A percentile compares a stretch with the other conserved stretches of the same genome.
These are phyloP conservation scores for Hemibagrus guttatus DNA, from an alignment of 2,797 vertebrate genomes.

Conservation along the genomic window DNA sequence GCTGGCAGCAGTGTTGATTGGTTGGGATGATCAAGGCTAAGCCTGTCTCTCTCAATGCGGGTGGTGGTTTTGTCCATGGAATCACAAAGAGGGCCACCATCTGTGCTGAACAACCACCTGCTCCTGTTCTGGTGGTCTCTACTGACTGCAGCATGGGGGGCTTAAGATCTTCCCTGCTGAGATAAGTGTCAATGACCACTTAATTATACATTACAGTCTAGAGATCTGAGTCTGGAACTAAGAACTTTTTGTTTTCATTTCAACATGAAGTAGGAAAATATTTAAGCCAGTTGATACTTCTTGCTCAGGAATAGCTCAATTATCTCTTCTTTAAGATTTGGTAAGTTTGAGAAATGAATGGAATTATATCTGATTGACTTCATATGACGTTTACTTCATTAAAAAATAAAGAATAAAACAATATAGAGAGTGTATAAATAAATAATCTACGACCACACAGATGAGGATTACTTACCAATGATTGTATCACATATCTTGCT, in stretches of 20 bases:
- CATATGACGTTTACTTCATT: neutral
- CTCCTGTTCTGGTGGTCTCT: conserved; percentile 39
- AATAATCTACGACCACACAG: neutral
- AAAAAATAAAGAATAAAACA: neutral
- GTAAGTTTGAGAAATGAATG: neutral
- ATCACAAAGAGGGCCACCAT: conserved; percentile 52
- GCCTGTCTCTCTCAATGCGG: conserved; percentile 47
- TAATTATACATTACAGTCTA: neutral
- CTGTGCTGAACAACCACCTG: conserved; percentile 54
- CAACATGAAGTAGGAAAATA: neutral
- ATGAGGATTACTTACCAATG: neutral
- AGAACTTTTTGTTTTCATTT: neutral
- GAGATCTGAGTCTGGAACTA: neutral
- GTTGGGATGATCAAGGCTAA: conserved; percentile 51
- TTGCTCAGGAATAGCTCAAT: neutral
- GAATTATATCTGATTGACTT: neutral
- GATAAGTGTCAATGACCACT: neutral
- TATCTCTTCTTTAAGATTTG: too few species aligned
- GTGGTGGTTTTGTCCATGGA: conserved; percentile 39
- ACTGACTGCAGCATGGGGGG: conserved; percentile 6
- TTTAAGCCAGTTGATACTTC: neutral
- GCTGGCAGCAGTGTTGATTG: conserved; percentile 37
- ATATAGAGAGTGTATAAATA: too few species aligned
- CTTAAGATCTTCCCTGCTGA: conserved; percentile 1
- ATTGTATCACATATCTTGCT: neutral